Percentiles rank a stretch among this genome's conserved stretches.
Conservation (phyloP, 2,113 vertebrate species). For the Recurvirostra avosetta region DNA sequence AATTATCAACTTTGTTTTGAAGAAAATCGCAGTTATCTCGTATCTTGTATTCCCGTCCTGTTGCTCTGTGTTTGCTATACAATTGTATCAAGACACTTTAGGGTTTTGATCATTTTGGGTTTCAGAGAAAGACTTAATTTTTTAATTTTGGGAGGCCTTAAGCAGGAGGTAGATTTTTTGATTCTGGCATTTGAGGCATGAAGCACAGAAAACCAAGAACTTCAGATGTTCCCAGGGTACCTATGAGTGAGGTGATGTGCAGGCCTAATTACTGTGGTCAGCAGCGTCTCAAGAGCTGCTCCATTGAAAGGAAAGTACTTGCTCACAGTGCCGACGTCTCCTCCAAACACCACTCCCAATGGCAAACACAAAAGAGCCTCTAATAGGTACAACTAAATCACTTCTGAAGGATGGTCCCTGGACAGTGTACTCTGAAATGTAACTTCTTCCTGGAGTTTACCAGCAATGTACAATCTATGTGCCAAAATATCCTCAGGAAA, state of each 20-base stretch:
- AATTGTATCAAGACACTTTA: not conserved
- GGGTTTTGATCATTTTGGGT: not conserved
- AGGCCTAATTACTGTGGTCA: not conserved
- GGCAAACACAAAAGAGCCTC: not conserved
- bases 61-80: not conserved
- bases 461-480: not conserved
- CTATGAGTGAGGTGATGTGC: fast-evolving
- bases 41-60: not conserved
- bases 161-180: not conserved
- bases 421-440: not conserved
- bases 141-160: not conserved
- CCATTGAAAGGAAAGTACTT: fast-evolving
- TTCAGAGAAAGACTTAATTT: not conserved
- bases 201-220: not conserved
- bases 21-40: not conserved
- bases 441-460: not conserved
- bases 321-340: not conserved
- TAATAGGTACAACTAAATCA: not conserved
- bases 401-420: not conserved
- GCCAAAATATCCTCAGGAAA: not conserved
- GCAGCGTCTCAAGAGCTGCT: not conserved
- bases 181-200: not conserved
- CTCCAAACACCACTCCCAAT: not conserved
- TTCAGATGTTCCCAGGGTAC: not conserved
- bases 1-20: not conserved